A percentile compares a stretch with the other conserved stretches of the same genome.
Evolutionary conservation across 2,797 vertebrate species (phyloP).

Genomic region (Capromys pilorides): DNA sequence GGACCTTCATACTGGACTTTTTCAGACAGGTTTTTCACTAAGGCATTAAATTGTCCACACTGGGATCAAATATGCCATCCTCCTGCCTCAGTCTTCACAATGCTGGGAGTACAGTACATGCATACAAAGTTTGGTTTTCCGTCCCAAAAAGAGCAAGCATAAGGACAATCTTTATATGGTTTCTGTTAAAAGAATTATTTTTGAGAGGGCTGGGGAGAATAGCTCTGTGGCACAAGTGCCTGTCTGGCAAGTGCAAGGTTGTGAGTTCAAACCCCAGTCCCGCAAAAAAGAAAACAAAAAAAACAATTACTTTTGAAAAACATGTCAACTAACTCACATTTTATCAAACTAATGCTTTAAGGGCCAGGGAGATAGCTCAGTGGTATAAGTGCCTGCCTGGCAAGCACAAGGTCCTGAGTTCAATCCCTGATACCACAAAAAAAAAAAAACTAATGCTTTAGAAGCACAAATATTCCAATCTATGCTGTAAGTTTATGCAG

Average conservation of each 20-base stretch:
- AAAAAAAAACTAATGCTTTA: not conserved
- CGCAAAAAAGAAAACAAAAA: too few species aligned
- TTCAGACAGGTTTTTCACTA: not conserved
- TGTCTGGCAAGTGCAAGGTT: too few species aligned
- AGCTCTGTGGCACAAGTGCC: too few species aligned
- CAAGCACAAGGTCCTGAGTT: too few species aligned
- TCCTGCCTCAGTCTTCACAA: not conserved
- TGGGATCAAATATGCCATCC: not conserved
- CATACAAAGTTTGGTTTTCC: not conserved
- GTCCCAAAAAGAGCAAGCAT: not conserved
- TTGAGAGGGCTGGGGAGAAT: too few species aligned
- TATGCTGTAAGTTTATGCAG: not conserved
- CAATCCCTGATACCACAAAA: too few species aligned
- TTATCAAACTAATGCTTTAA: not conserved
- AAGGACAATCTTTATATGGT: not conserved
- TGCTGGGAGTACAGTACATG: not conserved
- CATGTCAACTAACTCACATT: not conserved
- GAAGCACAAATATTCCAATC: not conserved
- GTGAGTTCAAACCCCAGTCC: too few species aligned
- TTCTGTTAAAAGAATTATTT: not conserved
- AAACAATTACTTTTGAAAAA: not conserved
- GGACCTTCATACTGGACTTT: not conserved
- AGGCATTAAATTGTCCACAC: not conserved
- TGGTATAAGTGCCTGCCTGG: too few species aligned
- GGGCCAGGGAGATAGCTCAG: too few species aligned